Evolutionary conservation across 2,888 invertebrate genomes (phyloP).

Genomic region (Nephrotoma flavescens): DNA sequence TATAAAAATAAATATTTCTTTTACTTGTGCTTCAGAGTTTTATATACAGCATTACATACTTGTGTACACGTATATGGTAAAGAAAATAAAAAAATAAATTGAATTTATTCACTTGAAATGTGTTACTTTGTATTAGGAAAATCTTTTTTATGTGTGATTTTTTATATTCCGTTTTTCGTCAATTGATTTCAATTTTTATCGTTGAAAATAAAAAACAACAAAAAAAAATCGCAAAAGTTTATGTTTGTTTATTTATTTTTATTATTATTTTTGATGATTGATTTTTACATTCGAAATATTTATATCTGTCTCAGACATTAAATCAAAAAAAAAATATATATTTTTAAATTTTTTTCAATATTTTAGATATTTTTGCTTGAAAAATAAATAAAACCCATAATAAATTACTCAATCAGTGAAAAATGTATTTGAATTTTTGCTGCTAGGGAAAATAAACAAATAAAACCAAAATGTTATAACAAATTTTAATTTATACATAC

Average conservation of each 20-base stretch:
- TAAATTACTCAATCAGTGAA: neutral
- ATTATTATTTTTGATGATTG: neutral
- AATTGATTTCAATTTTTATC: neutral
- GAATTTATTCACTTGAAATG: conserved; percentile 4
- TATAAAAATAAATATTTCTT: neutral
- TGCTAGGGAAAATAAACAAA: neutral
- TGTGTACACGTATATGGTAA: neutral
- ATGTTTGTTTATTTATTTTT: neutral
- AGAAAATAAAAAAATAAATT: neutral
- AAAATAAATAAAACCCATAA: neutral
- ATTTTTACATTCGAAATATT: neutral
- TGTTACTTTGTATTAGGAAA: conserved; percentile 1
- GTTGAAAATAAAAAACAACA: neutral
- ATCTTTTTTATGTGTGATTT: neutral
- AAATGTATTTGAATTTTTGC: neutral
- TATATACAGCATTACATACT: neutral
- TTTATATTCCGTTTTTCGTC: neutral
- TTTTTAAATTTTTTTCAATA: neutral
- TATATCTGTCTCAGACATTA: neutral
- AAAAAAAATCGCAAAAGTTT: neutral
- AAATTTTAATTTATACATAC: neutral
- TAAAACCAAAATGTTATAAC: neutral
- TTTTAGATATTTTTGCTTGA: neutral
- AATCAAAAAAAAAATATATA: neutral
- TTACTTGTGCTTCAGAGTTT: neutral